A percentile compares a stretch with the other conserved stretches of the same genome.
Conservation (phyloP, 2,113 vertebrate species). For the Pedetes capensis region DNA sequence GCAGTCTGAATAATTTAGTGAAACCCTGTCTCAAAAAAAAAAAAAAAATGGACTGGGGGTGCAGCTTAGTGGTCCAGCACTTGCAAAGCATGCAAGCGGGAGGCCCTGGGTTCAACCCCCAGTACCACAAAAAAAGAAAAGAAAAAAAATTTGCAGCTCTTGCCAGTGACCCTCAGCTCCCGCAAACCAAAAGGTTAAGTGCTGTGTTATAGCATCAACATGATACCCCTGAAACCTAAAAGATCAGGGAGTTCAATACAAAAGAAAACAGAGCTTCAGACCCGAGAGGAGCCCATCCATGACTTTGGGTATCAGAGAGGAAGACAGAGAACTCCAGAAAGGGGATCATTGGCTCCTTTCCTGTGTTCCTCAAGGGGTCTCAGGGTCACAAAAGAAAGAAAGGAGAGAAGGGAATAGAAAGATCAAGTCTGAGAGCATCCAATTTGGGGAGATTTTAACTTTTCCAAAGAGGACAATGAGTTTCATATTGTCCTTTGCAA, state of each 20-base stretch:
- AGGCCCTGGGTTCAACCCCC: no score
- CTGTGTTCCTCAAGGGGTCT: background rate
- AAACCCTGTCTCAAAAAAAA: no score
- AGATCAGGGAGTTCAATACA: background rate
- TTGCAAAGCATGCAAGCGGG: no score
- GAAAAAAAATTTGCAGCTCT: background rate
- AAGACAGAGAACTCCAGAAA: background rate
- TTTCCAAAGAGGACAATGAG: background rate
- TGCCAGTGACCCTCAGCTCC: background rate
- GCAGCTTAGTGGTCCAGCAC: no score
- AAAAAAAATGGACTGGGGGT: no score
- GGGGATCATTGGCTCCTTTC: background rate
- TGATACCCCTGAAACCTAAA: background rate
- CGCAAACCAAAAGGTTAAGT: background rate
- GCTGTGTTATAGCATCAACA: background rate
- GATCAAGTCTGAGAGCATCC: background rate
- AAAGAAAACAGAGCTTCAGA: background rate
- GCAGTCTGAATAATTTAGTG: no score
- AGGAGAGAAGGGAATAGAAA: background rate
- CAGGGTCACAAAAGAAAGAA: background rate
- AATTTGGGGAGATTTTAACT: background rate
- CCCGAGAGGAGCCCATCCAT: background rate
- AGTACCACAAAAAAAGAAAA: no score
- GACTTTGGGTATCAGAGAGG: no score
- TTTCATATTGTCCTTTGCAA: background rate